A percentile compares a stretch with the other conserved stretches of the same genome.
phyloP scores from a whole-genome alignment of 1,140 invertebrate species.

The Drosophila ironensis region DNA sequence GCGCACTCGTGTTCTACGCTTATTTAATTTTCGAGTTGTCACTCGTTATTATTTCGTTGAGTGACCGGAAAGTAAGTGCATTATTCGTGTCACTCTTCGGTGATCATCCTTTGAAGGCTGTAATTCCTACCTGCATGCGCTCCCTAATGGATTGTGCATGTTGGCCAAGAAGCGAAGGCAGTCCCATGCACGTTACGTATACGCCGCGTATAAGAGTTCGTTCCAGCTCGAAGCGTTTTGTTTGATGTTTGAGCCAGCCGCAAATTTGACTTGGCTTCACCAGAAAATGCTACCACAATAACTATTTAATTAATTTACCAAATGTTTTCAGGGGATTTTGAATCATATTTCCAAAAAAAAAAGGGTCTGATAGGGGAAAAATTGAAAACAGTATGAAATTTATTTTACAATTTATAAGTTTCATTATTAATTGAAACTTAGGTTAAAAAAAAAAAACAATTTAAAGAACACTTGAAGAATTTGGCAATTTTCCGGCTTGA shows the following conservation, averaged over 20 bases:
- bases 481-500: neutral
- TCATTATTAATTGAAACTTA: no score
- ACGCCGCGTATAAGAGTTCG: constrained; percentile 36
- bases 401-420: no score
- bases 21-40: no score
- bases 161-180: no score
- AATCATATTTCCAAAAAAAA: no score
- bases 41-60: constrained; percentile 25
- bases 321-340: no score
- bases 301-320: neutral
- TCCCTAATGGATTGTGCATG: constrained; percentile 46
- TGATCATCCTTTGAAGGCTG: constrained; percentile 38
- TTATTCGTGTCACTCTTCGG: constrained; percentile 22
- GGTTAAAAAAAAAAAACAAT: no score
- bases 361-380: no score
- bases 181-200: constrained; percentile 5
- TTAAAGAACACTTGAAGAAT: no score
- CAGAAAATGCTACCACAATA: neutral
- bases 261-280: constrained; percentile 1
- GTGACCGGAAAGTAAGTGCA: neutral
- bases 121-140: constrained; percentile 22
- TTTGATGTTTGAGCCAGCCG: constrained; percentile 1
- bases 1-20: no score
- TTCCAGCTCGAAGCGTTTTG: neutral
- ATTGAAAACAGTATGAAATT: no score